Conservation (phyloP, 2,797 vertebrate species). For the Sarcophilus harrisii region DNA sequence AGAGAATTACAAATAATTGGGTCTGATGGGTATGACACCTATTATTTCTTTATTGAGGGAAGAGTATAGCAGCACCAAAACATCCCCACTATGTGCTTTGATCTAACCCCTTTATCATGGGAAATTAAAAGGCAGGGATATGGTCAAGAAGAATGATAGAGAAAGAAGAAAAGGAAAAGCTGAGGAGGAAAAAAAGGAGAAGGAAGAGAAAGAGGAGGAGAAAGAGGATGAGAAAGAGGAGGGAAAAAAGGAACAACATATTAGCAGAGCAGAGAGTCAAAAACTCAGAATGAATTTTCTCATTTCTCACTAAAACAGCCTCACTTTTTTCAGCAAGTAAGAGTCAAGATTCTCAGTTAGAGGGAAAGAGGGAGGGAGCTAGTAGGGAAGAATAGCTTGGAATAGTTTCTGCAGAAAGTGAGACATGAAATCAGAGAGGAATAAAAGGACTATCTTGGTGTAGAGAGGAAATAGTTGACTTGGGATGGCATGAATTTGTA, state of each 20-base stretch:
- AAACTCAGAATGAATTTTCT: no score
- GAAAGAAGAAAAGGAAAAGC: no score
- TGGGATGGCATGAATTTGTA: background rate
- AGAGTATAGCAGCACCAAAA: background rate
- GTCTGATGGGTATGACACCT: no score
- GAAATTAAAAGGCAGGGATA: no score
- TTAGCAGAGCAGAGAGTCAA: no score
- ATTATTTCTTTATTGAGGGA: background rate
- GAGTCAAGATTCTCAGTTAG: background rate
- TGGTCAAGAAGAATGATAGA: background rate
- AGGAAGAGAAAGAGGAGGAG: background rate
- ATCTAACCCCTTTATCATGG: background rate
- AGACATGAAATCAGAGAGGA: background rate
- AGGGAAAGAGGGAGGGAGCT: background rate
- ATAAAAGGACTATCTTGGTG: background rate
- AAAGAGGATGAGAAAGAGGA: no score
- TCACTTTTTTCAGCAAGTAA: background rate
- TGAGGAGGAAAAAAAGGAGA: background rate
- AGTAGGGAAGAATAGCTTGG: background rate
- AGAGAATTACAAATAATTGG: no score
- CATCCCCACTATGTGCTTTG: background rate
- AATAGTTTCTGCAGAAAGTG: background rate
- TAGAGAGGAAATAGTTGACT: background rate
- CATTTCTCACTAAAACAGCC: no score
- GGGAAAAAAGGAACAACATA: no score